Conservation (phyloP, 2,113 vertebrate species). For the Ivindomyrus marchei region DNA sequence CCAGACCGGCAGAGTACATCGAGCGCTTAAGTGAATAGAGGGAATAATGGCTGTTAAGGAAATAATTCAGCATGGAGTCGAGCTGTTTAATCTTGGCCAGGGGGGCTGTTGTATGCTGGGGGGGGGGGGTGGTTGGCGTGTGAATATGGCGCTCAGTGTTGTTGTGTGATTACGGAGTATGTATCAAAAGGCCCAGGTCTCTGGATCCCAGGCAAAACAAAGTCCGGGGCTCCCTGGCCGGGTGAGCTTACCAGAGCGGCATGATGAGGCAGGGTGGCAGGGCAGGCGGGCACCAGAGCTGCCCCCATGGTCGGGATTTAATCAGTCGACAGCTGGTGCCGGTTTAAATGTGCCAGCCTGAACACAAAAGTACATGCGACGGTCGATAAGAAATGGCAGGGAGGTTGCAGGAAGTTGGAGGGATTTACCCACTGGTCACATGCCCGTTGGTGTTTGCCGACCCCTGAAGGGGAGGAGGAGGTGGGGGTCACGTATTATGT, state of each 20-base stretch:
- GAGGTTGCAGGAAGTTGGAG: background rate
- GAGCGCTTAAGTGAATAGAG: constrained; percentile 44
- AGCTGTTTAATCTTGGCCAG: constrained; percentile 22
- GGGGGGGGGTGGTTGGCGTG: background rate
- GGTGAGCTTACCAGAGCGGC: too few species aligned
- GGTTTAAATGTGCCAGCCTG: background rate
- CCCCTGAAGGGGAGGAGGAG: background rate
- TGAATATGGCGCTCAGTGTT: background rate
- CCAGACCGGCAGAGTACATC: constrained; percentile 74
- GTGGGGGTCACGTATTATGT: background rate
- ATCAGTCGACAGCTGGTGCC: background rate
- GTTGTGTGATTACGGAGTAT: background rate
- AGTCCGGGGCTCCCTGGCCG: background rate
- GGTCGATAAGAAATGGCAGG: background rate
- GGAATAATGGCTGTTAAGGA: constrained; percentile 15
- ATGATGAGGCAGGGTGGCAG: background rate
- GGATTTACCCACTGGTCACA: background rate
- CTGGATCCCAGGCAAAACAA: background rate
- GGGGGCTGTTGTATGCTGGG: background rate
- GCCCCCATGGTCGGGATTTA: background rate
- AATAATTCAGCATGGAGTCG: constrained; percentile 13
- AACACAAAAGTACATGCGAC: background rate
- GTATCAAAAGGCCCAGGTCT: background rate
- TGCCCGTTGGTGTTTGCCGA: background rate
- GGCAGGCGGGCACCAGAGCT: background rate